Conservation (phyloP, 2,113 vertebrate genomes). For the Crocuta crocuta region DNA sequence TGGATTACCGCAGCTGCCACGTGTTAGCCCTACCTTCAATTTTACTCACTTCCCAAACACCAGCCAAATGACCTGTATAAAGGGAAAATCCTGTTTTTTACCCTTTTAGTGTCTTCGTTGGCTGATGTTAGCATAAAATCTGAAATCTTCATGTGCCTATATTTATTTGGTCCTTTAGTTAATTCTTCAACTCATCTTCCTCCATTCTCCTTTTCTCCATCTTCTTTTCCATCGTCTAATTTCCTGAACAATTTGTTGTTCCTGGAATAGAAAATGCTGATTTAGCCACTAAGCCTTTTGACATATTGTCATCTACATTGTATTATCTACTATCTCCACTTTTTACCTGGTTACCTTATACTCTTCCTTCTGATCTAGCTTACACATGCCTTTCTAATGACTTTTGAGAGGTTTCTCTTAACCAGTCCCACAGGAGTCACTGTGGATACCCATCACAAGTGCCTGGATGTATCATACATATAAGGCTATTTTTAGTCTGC, state of each 20-base stretch:
- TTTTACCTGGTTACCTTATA: neutral
- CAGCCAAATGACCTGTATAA: neutral
- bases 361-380: neutral
- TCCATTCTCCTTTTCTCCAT: too few relatives aligned
- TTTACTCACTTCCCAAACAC: neutral
- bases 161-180: neutral
- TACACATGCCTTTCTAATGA: neutral
- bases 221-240: neutral
- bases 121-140: neutral
- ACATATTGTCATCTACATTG: neutral
- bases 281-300: neutral
- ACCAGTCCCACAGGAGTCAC: neutral
- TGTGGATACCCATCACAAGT: neutral
- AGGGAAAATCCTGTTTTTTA: neutral
- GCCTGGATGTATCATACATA: neutral
- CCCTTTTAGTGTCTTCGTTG: neutral
- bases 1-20: neutral
- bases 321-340: neutral
- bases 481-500: neutral
- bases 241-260: neutral
- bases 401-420: neutral
- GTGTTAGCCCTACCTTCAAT: neutral
- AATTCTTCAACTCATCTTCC: neutral
- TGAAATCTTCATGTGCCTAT: neutral
- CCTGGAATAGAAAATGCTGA: neutral